phyloP scores from a whole-genome alignment of 2,888 invertebrate genomes.

The Acrobeloides nanus region DNA sequence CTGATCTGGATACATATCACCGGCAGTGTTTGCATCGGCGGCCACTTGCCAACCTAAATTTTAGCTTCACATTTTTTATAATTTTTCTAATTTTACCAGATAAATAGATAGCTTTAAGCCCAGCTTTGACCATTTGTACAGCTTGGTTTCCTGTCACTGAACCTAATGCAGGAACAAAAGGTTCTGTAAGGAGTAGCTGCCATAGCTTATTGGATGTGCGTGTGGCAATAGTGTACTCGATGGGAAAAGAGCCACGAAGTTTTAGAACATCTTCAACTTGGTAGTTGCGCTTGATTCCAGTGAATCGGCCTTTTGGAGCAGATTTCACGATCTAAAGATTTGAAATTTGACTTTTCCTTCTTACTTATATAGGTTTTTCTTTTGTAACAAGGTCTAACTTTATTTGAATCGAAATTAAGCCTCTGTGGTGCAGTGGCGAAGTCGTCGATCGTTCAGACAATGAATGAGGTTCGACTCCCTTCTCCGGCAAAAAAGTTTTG shows the following conservation, averaged over 20 bases:
- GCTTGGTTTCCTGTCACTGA: slow-evolving; percentile 55
- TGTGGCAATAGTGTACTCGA: slow-evolving; percentile 54
- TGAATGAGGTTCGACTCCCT: too few relatives aligned
- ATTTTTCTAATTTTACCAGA: slow-evolving; percentile 35
- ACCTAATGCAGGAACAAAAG: slow-evolving; percentile 54
- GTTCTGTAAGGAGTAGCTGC: slow-evolving; percentile 51
- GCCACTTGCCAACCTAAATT: slow-evolving; percentile 55
- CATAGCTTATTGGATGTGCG: slow-evolving; percentile 54
- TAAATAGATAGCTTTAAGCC: slow-evolving; percentile 55
- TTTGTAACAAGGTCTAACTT: too few relatives aligned
- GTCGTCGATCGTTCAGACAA: not conserved
- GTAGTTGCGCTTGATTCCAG: slow-evolving; percentile 53
- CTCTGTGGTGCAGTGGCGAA: too few relatives aligned
- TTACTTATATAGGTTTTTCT: not conserved
- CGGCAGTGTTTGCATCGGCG: slow-evolving; percentile 54
- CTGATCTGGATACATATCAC: slow-evolving; percentile 55
- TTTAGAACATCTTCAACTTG: slow-evolving; percentile 53
- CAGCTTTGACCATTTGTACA: slow-evolving; percentile 55
- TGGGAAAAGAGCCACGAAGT: slow-evolving; percentile 52
- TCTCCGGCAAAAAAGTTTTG: too few relatives aligned
- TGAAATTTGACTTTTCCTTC: not conserved
- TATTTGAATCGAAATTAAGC: too few relatives aligned
- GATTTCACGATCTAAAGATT: slow-evolving; percentile 42
- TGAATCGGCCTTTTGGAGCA: slow-evolving; percentile 53
- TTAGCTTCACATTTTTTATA: not conserved